Base-by-base conservation (phyloP, 2,888 invertebrate species). In the Eremobia ochroleuca region DNA sequence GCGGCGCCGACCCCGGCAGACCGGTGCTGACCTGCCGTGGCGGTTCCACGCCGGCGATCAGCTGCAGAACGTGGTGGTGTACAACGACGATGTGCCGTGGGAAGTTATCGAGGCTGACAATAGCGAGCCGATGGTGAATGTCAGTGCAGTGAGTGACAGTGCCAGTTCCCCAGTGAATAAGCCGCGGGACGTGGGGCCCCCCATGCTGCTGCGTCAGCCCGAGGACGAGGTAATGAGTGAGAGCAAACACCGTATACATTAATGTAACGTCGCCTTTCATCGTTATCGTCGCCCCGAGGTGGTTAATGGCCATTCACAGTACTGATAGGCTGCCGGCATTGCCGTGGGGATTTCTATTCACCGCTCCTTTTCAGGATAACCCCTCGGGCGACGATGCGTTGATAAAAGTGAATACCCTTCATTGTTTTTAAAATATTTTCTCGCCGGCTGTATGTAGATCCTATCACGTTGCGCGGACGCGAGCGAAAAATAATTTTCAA, bases 71-170 rank as follows among this genome's bases (percentile, higher is more conserved):
- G 97, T 97, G 84, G 95, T 94, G 85, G 97, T 95, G 92, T 97
- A 95, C 94, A 96, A 97, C 89, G 95, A 97, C 83, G 95, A 97
- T 90, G 97, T 96, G 91, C 96, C 97, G 91, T 97, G 97, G 97
- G 94, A 95, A 89, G 93, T 92, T 86, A 95, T 96, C 90, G 97
- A 97, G 91, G 94, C 92, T 85, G 90, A 91, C 89, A 89, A 81
- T 83, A 90, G 90, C 83, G 92, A 91, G 84, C 80, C 86, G 71
- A 55, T 92, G 86, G 93, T 93, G 92, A 92, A 93, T 89, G 90
- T 89, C 83, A 96, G 96, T 96, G 96, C 92, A 94, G 96, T 96
- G 96, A 96, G 96, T 96, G 96, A 91, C 81, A 96, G 96, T 96
- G 95, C 89, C 87, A 91, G 91, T 91, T 85, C 89, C 68, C 83